These are phyloP conservation scores for Manis pentadactyla DNA, from an alignment of 2,797 vertebrate species.

Conservation along the genomic window DNA sequence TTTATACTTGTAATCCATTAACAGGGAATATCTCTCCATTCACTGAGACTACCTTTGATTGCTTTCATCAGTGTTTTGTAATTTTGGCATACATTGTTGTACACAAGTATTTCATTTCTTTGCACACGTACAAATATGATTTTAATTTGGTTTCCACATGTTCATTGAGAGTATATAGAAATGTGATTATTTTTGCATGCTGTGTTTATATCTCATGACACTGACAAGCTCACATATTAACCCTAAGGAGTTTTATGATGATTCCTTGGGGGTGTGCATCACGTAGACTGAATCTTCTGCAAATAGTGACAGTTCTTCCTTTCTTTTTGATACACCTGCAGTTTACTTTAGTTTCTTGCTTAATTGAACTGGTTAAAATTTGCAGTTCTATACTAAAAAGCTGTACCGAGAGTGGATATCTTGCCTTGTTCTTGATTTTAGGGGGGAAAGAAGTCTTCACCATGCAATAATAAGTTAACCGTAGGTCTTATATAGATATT, in stretches of 20 bases:
- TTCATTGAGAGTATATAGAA: neutral
- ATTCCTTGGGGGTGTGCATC: neutral
- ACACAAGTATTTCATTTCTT: neutral
- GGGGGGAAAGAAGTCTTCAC: neutral
- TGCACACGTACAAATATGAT: neutral
- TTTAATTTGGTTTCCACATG: neutral
- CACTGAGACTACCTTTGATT: neutral
- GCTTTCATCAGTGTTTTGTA: neutral
- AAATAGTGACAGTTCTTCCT: neutral
- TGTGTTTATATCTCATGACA: neutral
- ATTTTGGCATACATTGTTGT: neutral
- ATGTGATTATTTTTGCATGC: neutral
- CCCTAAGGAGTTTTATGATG: neutral
- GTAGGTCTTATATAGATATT: neutral
- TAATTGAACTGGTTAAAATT: neutral
- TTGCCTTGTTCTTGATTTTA: neutral
- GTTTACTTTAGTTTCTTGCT: neutral
- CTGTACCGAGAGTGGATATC: neutral
- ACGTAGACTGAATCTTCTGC: neutral
- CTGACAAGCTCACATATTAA: neutral
- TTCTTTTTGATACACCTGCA: neutral
- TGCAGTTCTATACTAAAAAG: neutral
- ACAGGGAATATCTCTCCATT: neutral
- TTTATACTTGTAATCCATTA: neutral
- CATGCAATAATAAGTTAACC: neutral